Percentiles rank a stretch among this genome's conserved stretches.
phyloP scores from a whole-genome alignment of 2,113 vertebrate genomes.

The Laticauda laticaudata region DNA sequence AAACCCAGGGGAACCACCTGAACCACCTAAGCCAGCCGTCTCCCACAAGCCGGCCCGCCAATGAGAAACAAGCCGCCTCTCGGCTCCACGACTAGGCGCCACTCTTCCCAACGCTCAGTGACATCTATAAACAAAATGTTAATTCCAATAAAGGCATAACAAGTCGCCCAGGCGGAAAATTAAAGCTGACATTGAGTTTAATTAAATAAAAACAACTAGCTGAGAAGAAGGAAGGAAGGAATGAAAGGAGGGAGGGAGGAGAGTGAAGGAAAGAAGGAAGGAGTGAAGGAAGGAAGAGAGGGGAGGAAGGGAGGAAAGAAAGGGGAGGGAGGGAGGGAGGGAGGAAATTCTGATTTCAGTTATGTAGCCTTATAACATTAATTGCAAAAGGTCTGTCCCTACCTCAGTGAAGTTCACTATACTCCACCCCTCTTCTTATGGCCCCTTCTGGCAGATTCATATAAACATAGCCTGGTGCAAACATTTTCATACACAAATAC shows the following conservation, averaged over 20 bases:
- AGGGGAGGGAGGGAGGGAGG: not conserved
- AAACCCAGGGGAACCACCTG: not conserved
- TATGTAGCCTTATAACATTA: not conserved
- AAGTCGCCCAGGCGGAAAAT: conserved; percentile 67
- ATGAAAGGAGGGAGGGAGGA: conserved; percentile 44
- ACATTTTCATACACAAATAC: not conserved
- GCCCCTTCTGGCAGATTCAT: not conserved
- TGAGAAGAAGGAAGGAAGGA: conserved; percentile 45
- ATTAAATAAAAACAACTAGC: conserved; percentile 69
- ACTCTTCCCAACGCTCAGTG: conserved; percentile 44
- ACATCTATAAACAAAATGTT: conserved; percentile 63
- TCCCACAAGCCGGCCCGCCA: not conserved
- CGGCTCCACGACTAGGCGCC: no score
- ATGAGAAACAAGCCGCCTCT: not conserved
- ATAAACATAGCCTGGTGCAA: not conserved
- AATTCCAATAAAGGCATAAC: conserved; percentile 61
- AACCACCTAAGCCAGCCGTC: no score
- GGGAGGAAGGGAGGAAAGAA: no score
- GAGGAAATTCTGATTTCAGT: not conserved
- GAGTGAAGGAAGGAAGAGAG: no score
- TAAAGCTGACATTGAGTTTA: conserved; percentile 72
- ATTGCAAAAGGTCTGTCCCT: not conserved
- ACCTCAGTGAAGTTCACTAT: not conserved
- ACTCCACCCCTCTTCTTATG: not conserved
- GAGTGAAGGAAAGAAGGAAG: conserved; percentile 32